phyloP scores from a whole-genome alignment of 2,113 vertebrate genomes.

The Rhabdornis inornatus region DNA sequence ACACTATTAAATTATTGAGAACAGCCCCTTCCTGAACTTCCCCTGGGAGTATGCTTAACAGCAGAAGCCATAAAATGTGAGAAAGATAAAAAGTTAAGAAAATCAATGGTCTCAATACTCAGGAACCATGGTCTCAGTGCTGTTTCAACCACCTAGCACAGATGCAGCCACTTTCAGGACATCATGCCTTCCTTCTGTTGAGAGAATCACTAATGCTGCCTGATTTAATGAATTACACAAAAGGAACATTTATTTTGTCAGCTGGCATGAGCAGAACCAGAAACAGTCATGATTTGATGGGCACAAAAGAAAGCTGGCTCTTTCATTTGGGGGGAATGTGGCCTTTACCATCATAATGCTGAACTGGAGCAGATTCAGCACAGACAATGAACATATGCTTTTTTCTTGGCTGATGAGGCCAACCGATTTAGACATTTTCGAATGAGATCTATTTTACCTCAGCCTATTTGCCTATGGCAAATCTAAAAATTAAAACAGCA shows the following conservation, averaged over 20 bases:
- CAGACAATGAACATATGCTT: not conserved
- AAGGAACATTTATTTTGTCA: not conserved
- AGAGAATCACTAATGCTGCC: not conserved
- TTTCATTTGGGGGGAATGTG: not conserved
- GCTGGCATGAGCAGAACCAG: not conserved
- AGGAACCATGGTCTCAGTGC: not conserved
- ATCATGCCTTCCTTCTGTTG: not conserved
- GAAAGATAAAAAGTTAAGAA: not conserved
- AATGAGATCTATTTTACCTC: not conserved
- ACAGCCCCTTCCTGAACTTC: not conserved
- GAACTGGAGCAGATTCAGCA: not conserved
- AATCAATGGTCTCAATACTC: accelerated
- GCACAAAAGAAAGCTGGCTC: not conserved
- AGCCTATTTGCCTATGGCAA: not conserved
- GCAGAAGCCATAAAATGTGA: not conserved
- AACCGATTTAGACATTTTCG: not conserved
- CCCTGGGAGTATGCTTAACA: not conserved
- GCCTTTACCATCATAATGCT: not conserved
- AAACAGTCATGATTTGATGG: not conserved
- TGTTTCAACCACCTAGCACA: not conserved
- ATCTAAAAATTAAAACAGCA: not conserved
- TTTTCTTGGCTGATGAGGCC: not conserved
- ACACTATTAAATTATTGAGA: not conserved
- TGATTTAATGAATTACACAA: not conserved
- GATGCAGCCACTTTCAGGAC: not conserved